Evolutionary conservation across 1,140 invertebrate genomes (phyloP).

Genomic region (Polypedilum vanderplanki): DNA sequence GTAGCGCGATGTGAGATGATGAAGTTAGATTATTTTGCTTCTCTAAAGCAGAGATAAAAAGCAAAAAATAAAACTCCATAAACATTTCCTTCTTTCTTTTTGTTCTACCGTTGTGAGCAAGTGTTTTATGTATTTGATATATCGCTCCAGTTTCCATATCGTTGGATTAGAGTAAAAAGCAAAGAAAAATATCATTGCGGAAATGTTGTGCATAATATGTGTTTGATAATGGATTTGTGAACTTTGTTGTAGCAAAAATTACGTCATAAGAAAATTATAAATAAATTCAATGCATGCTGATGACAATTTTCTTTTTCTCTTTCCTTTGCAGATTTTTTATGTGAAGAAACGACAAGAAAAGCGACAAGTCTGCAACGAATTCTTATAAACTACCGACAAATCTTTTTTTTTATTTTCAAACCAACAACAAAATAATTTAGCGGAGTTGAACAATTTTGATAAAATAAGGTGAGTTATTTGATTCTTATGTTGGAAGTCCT

Average conservation of each 20-base stretch:
- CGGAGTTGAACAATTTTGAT: too few relatives aligned
- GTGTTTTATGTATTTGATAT: neutral
- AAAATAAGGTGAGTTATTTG: too few relatives aligned
- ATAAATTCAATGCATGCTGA: neutral
- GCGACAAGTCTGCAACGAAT: neutral
- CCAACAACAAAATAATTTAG: too few relatives aligned
- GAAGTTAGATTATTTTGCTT: too few relatives aligned
- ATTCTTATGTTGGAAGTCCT: too few relatives aligned
- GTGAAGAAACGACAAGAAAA: conserved; percentile 1
- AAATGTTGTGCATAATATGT: conserved; percentile 21
- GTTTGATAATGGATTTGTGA: conserved; percentile 25
- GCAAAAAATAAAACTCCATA: neutral
- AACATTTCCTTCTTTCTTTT: neutral
- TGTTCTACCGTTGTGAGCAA: neutral
- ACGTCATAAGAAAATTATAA: neutral
- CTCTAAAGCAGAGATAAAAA: too few relatives aligned
- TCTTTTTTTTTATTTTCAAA: too few relatives aligned
- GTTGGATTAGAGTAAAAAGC: neutral
- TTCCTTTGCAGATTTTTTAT: neutral
- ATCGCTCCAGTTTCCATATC: conserved; percentile 7
- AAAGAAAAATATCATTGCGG: conserved; percentile 20
- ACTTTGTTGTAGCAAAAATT: neutral
- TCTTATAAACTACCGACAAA: too few relatives aligned
- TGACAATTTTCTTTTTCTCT: conserved; percentile 23
- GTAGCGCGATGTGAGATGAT: too few relatives aligned